Evolutionary conservation across 2,797 vertebrate species (phyloP), one percentile per base, ranked within the genome.

Genomic region (Thamnophis elegans): DNA sequence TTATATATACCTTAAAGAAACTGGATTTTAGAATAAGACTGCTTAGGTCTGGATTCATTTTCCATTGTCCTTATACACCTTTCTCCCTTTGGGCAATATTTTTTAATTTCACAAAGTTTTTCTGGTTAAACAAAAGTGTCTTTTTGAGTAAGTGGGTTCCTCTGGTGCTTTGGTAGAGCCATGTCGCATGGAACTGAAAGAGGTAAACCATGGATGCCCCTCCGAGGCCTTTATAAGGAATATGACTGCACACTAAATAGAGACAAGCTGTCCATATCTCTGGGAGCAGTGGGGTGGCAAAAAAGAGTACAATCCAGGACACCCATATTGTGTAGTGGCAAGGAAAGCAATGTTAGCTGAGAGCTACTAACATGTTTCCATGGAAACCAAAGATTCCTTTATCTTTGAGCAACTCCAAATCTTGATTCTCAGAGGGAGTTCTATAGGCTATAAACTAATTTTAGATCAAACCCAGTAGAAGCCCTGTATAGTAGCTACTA

Each of bases 361-460:
- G 51, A 68, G 85, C 86, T 92, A 82, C 86, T 91, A 82, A 25
- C 65, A 54, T 28, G 91, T 94, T 94, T 94, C 93, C 89, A 94
- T 92, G 86, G 93, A 88, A 85, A 94, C 89, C 59, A 47, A n/a
- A 36, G 56, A 47, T 65, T 58, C 89, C 92, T 88, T 88, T 85
- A 25, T 89, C 93, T 94, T 94, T 90, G 89, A 92, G 47, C 36
- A 91, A 68, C 55, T 55, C 32, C 8, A 73, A 14, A 94, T n/a
- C 28, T 42, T 42, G 42, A 88, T 11, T 53, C 20, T 68, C 53
- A 88, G 51, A 91, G 18, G 65, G 6, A n/a, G 58, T 87, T 51
- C 53, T 59, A 20, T 16, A 51, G 93, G 65, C 47, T 20, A 13
- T 51, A 51, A 55, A 16, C 2, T 60, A 10, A 73, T 91, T 13